Percentiles rank a stretch among this genome's conserved stretches.
Conservation (phyloP, 1,140 invertebrate genomes). For the Drosophila sproati region DNA sequence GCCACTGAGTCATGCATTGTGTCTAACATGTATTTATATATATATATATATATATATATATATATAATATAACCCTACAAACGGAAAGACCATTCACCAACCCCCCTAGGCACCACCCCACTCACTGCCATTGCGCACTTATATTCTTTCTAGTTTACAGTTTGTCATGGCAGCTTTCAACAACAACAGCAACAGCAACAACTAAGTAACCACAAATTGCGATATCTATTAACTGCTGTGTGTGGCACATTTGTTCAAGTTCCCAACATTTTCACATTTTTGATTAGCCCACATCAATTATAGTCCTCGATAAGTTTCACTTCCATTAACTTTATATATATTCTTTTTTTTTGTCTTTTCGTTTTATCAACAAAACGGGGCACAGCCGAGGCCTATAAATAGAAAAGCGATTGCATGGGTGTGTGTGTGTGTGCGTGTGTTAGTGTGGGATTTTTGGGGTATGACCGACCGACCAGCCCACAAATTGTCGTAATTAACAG, state of each 20-base stretch:
- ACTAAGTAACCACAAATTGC: constrained; percentile 12
- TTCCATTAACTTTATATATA: constrained; percentile 18
- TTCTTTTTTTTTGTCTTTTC: neutral
- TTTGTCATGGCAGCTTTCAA: constrained; percentile 13
- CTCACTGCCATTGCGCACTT: neutral
- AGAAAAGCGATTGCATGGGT: constrained; percentile 12
- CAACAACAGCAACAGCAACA: constrained; percentile 9
- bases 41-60: no score
- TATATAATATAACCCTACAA: neutral
- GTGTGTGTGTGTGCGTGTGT: neutral
- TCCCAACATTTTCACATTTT: constrained; percentile 50
- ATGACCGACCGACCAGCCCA: constrained; percentile 32
- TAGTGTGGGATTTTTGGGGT: constrained; percentile 10
- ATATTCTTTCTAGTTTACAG: constrained; percentile 9
- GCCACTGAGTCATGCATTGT: constrained; percentile 15
- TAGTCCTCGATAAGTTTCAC: constrained; percentile 33
- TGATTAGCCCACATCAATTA: constrained; percentile 45
- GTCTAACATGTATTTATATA: no score
- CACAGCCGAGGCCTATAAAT: constrained; percentile 35
- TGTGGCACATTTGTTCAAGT: constrained; percentile 37
- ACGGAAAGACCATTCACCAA: neutral
- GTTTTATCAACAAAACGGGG: constrained; percentile 12
- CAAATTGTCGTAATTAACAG: constrained; percentile 47
- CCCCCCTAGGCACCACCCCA: neutral
- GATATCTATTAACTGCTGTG: constrained; percentile 25